A percentile compares a stretch with the other conserved stretches of the same genome.
These are phyloP conservation scores for Chelonus formosanus DNA, from an alignment of 2,888 invertebrate genomes.

Conservation along the genomic window DNA sequence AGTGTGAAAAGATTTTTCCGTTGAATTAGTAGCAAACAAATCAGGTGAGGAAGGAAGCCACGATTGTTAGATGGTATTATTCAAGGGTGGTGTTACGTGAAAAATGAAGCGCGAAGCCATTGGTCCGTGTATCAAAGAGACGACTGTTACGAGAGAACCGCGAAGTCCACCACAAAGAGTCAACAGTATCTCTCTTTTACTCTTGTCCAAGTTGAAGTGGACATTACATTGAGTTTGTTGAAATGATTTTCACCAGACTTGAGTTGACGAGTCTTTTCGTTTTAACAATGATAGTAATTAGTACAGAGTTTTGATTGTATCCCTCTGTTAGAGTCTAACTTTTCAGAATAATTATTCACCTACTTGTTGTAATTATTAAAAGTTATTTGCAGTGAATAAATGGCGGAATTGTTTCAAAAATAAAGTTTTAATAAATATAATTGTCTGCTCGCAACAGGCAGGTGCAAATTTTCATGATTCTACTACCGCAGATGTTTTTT, in stretches of 20 bases:
- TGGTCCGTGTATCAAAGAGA: conserved; percentile 50
- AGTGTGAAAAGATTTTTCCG: not conserved
- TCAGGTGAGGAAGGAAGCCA: conserved; percentile 5
- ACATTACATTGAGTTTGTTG: conserved; percentile 18
- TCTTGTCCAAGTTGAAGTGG: conserved; percentile 12
- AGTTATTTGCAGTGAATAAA: too few relatives aligned
- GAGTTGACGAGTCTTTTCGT: not conserved
- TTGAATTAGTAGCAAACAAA: not conserved
- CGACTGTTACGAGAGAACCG: conserved; percentile 48
- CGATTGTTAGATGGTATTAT: conserved; percentile 36
- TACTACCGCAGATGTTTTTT: too few relatives aligned
- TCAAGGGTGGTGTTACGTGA: conserved; percentile 38
- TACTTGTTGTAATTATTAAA: too few relatives aligned
- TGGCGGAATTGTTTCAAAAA: too few relatives aligned
- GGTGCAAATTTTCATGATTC: too few relatives aligned
- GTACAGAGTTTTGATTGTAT: too few relatives aligned
- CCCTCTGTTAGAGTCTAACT: too few relatives aligned
- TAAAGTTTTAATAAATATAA: too few relatives aligned
- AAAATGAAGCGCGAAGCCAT: conserved; percentile 35
- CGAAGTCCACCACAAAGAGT: conserved; percentile 46
- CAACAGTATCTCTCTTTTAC: conserved; percentile 41
- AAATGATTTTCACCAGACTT: conserved; percentile 23
- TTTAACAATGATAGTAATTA: conserved; percentile 19
- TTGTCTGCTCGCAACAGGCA: too few relatives aligned
- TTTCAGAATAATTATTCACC: too few relatives aligned